These are phyloP conservation scores for Mirounga angustirostris DNA, from an alignment of 2,113 vertebrate species.

Conservation along the genomic window DNA sequence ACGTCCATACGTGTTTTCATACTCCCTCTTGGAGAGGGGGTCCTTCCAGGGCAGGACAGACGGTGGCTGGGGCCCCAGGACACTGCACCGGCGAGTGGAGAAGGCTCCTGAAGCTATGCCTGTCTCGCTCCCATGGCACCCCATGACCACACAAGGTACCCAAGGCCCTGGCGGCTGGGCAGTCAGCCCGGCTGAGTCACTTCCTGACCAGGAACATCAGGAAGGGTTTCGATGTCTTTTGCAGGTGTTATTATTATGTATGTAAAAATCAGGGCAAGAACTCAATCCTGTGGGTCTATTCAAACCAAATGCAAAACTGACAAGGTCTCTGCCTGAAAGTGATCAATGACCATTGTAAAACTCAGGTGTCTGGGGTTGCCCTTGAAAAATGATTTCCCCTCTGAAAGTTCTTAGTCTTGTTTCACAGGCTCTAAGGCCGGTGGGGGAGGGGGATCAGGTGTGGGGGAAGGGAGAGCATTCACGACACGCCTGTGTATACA, in stretches of 20 bases:
- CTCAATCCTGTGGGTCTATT: neutral
- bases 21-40: neutral
- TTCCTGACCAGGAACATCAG: neutral
- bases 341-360: neutral
- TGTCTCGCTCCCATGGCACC: neutral
- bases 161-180: neutral
- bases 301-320: neutral
- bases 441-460: neutral
- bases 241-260: neutral
- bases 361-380: neutral
- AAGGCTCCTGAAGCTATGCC: neutral
- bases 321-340: neutral
- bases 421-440: neutral
- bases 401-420: neutral
- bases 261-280: neutral
- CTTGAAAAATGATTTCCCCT: neutral
- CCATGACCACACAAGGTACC: neutral
- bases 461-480: neutral
- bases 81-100: neutral
- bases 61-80: neutral
- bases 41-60: rapidly evolving
- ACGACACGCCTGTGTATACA: rapidly evolving
- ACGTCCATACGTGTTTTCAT: rapidly evolving
- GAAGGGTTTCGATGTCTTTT: neutral
- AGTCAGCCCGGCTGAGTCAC: neutral